Evolutionary conservation across 2,797 vertebrate genomes (phyloP).

Genomic region (Zenarchopterus dispar): DNA sequence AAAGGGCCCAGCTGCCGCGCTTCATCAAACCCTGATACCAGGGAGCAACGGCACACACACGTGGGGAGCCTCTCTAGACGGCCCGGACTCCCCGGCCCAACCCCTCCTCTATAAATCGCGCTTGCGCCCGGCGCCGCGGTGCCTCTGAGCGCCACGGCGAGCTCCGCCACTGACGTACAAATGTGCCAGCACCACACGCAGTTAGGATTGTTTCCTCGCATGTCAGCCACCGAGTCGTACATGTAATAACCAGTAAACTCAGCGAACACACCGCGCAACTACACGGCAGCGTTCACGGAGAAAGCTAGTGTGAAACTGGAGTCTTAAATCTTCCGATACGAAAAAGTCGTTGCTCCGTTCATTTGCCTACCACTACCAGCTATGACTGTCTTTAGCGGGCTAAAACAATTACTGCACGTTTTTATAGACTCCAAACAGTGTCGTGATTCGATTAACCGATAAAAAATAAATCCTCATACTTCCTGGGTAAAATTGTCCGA

Average conservation of each 20-base stretch:
- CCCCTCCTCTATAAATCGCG: slow-evolving; percentile 72
- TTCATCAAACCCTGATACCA: slow-evolving; percentile 22
- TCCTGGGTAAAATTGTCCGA: not conserved
- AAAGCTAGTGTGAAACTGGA: not conserved
- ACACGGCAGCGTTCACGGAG: not conserved
- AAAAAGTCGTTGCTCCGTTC: slow-evolving; percentile 62
- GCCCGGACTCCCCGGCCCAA: slow-evolving; percentile 63
- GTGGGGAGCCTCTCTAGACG: slow-evolving; percentile 68
- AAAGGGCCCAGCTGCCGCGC: slow-evolving; percentile 3
- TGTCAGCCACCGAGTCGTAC: not conserved
- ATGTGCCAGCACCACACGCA: slow-evolving; percentile 67
- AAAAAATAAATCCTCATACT: not conserved
- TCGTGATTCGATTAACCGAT: not conserved
- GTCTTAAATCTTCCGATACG: slow-evolving; percentile 27
- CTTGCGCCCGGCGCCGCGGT: slow-evolving; percentile 69
- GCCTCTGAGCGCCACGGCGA: slow-evolving; percentile 68
- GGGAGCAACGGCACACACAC: slow-evolving; percentile 58
- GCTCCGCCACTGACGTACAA: slow-evolving; percentile 57
- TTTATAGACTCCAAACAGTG: slow-evolving; percentile 42
- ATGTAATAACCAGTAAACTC: fast-evolving
- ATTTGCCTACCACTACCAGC: slow-evolving; percentile 61
- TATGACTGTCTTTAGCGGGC: slow-evolving; percentile 37
- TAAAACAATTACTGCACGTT: slow-evolving; percentile 43
- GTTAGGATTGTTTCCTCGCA: slow-evolving; percentile 22
- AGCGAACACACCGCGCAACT: no score